Evolutionary conservation across 2,888 invertebrate species (phyloP), one percentile per base, ranked within the genome.

Genomic region (Sisyra nigra): DNA sequence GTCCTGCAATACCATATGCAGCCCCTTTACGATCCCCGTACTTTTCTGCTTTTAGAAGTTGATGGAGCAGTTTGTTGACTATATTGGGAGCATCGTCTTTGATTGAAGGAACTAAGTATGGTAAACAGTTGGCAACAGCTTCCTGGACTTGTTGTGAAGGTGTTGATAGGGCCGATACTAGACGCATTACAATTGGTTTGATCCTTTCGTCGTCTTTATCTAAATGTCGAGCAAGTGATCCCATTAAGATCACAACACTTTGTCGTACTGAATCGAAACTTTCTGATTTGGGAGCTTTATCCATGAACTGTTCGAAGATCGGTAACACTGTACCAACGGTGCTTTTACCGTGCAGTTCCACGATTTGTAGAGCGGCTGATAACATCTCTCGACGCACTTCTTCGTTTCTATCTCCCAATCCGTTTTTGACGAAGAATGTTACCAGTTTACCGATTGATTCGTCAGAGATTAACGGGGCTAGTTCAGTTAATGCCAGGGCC

Each of bases 71-170:
- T 57, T 85, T 85, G 56, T 86, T 81, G 40, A 96, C 81, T 54
- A 94, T 79, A 42, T 76, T 74, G 0, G 89, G 84, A 2, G 93
- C 89, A 55, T 94, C 91, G 35, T 85, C 84, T 59, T 86, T 88
- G 14, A 98, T 81, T 0, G 91, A 86, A 1, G 89, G 87, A 49
- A 97, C 89, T 46, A 98, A 65, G 53, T 89, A 87, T 0, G 96
- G 93, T 47, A 98, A 67, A 58, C 97, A 98, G 62, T 92, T 89
- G 36, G 94, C 88, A 0, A 97, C 96, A 0, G 97, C 88, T 64
- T 94, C 93, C 71, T 98, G 97, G 0, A 97, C 84, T 69, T 89
- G 88, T 60, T 97, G 94, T 32, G 96, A 94, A 9, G 98, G 98
- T 32, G 97, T 98, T 30, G 87, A 86, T 3, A 98, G 69, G 1